Evolutionary conservation across 1,140 invertebrate species (phyloP), one percentile per base, ranked within the genome.

Genomic region (Euura lappo): DNA sequence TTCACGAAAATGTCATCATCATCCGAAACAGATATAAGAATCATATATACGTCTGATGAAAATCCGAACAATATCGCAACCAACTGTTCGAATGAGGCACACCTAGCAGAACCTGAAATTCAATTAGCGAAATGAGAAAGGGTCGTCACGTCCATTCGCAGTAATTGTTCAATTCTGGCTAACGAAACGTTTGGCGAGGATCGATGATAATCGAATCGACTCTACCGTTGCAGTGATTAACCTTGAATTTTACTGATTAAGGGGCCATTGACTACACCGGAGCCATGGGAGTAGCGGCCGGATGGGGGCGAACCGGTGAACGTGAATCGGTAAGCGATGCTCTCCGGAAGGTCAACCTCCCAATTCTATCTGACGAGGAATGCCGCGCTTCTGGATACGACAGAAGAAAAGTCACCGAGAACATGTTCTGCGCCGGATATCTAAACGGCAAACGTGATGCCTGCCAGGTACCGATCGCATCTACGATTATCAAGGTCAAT

Each of bases 361-460:
- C 91, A 2, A 88, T 93, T 11, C 88, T 92, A 76, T 89, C 89
- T 0, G 81, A 84, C 42, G 85, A 92, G 69, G 89, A 92, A 73
- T 92, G 91, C 77, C 82, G 84, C 65, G 79, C 84, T 42, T 86
- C 90, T 4, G 89, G 90, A 42, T 92, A 92, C 76, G 85, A 88
- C 7, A 79, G 86, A 69, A 80, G 86, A 45, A 87, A 89, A 64
- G 88, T 94, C 44, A 94, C 93, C 0, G 90, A 91, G 13, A 92
- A 93, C 74, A 94, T 95, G 93, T 90, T 96, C 75, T 96, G 94
- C 80, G 94, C 94, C 10, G 93, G 93, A 11, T 93, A 90, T 80
- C 87, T 91, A 13, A 89, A 92, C 47, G 94, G 94, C 0, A 89
- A 91, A 72, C 84, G 89, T 8, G 94, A 96, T 81, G 91, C 94